Percentiles rank a stretch among this genome's conserved stretches.
These are phyloP conservation scores for Danio choprae DNA, from an alignment of 2,797 vertebrate genomes.

Conservation along the genomic window DNA sequence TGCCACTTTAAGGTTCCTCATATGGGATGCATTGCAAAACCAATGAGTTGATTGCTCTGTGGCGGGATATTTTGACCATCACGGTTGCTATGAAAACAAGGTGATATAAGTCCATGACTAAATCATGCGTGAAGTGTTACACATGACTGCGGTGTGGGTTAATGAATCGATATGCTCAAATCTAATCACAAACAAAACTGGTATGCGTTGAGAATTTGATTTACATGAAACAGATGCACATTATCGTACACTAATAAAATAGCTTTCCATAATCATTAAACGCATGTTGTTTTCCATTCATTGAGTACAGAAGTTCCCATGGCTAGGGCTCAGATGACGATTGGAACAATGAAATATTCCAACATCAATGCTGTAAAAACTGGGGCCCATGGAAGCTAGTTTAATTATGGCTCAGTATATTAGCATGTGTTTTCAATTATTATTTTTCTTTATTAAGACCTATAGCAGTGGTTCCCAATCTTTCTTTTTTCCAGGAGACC, in stretches of 20 bases:
- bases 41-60: conserved; percentile 16
- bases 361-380: conserved; percentile 34
- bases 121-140: not conserved
- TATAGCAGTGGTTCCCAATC: not conserved
- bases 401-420: conserved; percentile 43
- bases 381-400: not conserved
- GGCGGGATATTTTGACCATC: conserved; percentile 1
- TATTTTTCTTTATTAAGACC: not conserved
- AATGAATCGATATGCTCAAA: not conserved
- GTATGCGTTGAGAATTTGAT: not conserved
- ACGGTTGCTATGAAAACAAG: not conserved
- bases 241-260: conserved; percentile 37
- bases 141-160: not conserved
- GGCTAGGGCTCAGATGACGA: not conserved
- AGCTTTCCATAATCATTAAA: conserved; percentile 33
- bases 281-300: conserved; percentile 11
- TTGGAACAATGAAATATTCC: not conserved
- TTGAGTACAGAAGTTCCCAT: conserved; percentile 4
- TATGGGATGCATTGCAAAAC: conserved; percentile 24
- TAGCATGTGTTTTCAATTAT: conserved; percentile 49
- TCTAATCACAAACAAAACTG: not conserved
- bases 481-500: too few relatives aligned
- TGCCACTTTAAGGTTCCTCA: conserved; percentile 38
- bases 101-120: not conserved
- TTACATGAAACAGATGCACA: conserved; percentile 21